phyloP scores from a whole-genome alignment of 2,888 invertebrate genomes.

The Phania funesta region DNA sequence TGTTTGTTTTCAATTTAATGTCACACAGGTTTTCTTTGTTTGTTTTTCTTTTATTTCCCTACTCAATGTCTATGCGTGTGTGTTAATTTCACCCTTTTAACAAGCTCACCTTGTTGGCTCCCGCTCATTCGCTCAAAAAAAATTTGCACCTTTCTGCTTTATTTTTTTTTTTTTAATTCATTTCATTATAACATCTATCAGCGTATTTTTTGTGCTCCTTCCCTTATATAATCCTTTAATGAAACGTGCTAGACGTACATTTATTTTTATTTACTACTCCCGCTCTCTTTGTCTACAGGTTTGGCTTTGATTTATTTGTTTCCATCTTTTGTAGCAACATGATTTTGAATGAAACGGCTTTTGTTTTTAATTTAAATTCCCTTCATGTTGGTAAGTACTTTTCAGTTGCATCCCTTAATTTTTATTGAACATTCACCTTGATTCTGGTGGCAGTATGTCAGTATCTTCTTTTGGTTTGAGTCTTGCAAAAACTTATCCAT shows the following conservation, averaged over 20 bases:
- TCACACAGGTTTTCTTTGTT: slow-evolving; percentile 45
- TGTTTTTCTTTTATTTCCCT: no score
- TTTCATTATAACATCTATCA: slow-evolving; percentile 31
- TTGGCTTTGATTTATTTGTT: slow-evolving; percentile 60
- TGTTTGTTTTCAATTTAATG: slow-evolving; percentile 33
- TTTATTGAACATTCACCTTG: slow-evolving; percentile 42
- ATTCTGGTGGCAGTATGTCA: slow-evolving; percentile 39
- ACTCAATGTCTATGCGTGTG: no score
- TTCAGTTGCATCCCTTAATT: slow-evolving; percentile 51
- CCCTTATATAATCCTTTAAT: neutral
- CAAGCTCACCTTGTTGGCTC: slow-evolving; percentile 24
- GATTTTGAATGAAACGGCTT: slow-evolving; percentile 55
- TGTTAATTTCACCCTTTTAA: neutral
- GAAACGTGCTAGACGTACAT: slow-evolving; percentile 64
- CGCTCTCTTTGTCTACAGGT: slow-evolving; percentile 11
- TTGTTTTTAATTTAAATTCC: slow-evolving; percentile 51
- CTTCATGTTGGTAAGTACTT: slow-evolving; percentile 4
- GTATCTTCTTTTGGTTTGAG: slow-evolving; percentile 33
- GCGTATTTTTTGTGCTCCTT: slow-evolving; percentile 17
- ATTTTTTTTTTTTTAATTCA: neutral
- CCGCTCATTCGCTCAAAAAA: neutral
- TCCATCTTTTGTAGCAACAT: slow-evolving; percentile 56
- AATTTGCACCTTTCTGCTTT: slow-evolving; percentile 31
- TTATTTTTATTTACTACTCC: no score
- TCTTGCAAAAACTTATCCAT: slow-evolving; percentile 50